Base-by-base conservation (phyloP, 2,888 invertebrate species). In the Mythimna lalbum region DNA sequence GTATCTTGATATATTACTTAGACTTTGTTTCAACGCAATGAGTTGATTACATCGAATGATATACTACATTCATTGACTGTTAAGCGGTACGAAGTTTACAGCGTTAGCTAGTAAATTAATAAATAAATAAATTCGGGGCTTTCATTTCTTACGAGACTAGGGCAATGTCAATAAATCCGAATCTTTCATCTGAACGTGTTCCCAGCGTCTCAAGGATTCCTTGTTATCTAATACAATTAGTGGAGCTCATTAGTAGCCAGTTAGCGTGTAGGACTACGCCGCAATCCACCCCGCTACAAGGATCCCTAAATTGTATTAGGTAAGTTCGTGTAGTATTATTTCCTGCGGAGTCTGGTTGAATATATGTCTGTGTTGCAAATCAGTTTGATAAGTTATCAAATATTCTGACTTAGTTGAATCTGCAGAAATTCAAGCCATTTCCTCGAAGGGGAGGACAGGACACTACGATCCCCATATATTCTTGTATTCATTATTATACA, bases 161-260 rank as follows among this genome's bases (percentile, higher is more conserved):
- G 10, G 19, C 14, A 61, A 61, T 47, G 17, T 23, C 78, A 60
- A 21, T 80, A 50, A 63, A 73, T 79, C 19, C 19, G 10, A 63
- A 73, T 73, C 23, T 63, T 63, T 49, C 50, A 43, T 66, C n/a
- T 47, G 60, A 65, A 17, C 55, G 43, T n/a, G 21, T 59, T 59
- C 31, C 55, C 39, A 33, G 49, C 4, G n/a, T 49, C 36, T 49
- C 31, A 49, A 55, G 55, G 39, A 17, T 43, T 14, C 14, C n/a
- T 36, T 43, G 43, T 27, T 63, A 55, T 52, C 47, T 53, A 63
- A 69, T 50, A 60, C 39, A 76, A 77, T 76, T 76, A 81, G 43
- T 52, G 9, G 52, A n/a, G 6, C 62, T 76, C 81, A 69, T 77
- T 76, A 77, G 63, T 69, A 76, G 27, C 49, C 70, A 21, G 50